Evolutionary conservation across 2,888 invertebrate species (phyloP), one percentile per base, ranked within the genome.

Genomic region (Patella ulyssiponensis): DNA sequence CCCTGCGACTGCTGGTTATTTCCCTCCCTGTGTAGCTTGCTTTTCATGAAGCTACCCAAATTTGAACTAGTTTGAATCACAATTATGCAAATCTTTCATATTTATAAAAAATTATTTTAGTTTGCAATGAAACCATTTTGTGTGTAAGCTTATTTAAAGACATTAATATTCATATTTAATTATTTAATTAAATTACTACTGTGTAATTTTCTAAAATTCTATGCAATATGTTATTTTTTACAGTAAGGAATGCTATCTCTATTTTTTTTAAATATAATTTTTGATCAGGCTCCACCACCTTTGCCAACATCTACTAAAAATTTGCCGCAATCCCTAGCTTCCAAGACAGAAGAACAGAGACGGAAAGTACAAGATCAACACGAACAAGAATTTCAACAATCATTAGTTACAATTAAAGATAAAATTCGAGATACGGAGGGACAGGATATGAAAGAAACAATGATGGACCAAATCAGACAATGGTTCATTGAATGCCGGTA

Each of bases 401-500:
- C 96, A 2, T 92, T 96, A 27, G 91, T 93, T 27, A 88, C 89
- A 27, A 90, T 92, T 54, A 92, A 92, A 79, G 91, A 95, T 44
- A 93, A 94, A 86, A 93, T 97, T 15, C 93, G 94, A 81, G 93
- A 93, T 51, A 94, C 95, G 77, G 95, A 96, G 88, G 95, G 95
- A 17, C 94, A 94, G 0, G 94, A 94, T 81, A 95, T 98, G 88
- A 95, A 95, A 88, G 98, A 98, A 89, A 95, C 95, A 84, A 95
- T 98, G 86, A 94, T 95, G 82, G 96, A 95, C 88, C 96, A 98
- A 92, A 94, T 98, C 44, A 93, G 97, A 80, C 94, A 94, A 79
- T 98, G 97, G 97, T 94, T 97, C 81, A 94, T 95, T 83, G 95
- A 96, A 84, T 96, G 95, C 89, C 95, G 95, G 91, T 90, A 91